These are phyloP conservation scores for Litoditis marina DNA, from an alignment of 2,888 invertebrate species.

Conservation along the genomic window DNA sequence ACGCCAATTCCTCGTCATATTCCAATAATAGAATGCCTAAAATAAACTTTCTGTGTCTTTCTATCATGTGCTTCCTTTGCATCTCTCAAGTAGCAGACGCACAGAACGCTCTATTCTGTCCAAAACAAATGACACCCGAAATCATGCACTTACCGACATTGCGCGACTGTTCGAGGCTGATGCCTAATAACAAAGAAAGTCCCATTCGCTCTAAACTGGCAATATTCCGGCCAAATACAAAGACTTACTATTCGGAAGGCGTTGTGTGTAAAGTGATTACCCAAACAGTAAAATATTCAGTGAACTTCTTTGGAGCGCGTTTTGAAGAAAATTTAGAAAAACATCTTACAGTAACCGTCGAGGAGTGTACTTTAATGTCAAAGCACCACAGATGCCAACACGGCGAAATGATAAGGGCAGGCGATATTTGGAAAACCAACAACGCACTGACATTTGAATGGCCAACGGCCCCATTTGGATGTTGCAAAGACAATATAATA, in stretches of 20 bases:
- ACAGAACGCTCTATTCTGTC: not conserved
- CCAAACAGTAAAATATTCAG: not conserved
- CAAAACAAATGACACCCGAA: not conserved
- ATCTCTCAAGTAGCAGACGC: too few relatives aligned
- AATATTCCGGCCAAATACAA: not conserved
- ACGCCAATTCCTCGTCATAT: too few relatives aligned
- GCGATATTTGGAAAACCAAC: not conserved
- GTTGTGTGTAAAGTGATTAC: not conserved
- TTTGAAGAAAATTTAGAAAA: not conserved
- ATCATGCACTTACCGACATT: not conserved
- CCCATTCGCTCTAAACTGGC: not conserved
- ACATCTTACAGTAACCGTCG: not conserved
- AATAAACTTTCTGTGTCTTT: too few relatives aligned
- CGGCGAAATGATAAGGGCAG: not conserved
- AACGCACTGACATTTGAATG: not conserved
- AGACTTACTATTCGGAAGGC: not conserved
- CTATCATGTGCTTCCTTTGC: too few relatives aligned
- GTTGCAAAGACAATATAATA: not conserved
- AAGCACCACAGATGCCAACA: not conserved
- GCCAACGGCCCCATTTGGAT: not conserved
- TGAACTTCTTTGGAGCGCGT: not conserved
- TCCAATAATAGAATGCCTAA: too few relatives aligned
- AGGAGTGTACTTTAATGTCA: not conserved
- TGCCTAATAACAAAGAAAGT: not conserved
- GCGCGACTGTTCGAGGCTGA: not conserved